phyloP scores from a whole-genome alignment of 2,113 vertebrate species.

The Blennius ocellaris region DNA sequence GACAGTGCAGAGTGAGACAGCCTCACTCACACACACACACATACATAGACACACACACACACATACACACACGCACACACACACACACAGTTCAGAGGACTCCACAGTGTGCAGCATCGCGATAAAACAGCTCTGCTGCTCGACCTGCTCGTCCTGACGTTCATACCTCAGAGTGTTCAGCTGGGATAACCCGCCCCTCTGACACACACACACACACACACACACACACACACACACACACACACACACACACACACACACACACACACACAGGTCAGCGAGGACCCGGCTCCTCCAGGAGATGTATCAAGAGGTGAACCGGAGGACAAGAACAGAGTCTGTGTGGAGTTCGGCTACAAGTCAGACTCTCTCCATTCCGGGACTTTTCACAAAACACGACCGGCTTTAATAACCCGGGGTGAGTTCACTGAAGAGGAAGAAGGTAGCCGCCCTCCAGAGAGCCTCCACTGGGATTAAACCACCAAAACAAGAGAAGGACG shows the following conservation, averaged over 20 bases:
- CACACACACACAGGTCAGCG: too few species aligned
- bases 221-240: too few species aligned
- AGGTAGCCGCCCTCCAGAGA: background rate
- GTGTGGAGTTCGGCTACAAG: slow-evolving; percentile 37
- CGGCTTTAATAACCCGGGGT: too few species aligned
- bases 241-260: too few species aligned
- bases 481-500: slow-evolving; percentile 24
- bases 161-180: slow-evolving; percentile 81
- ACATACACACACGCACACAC: slow-evolving; percentile 61
- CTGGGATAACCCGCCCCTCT: slow-evolving; percentile 78
- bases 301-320: slow-evolving; percentile 38
- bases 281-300: slow-evolving; percentile 29
- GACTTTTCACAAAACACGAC: too few species aligned
- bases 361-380: slow-evolving; percentile 13
- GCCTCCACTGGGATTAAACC: slow-evolving; percentile 23
- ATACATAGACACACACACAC: slow-evolving; percentile 40
- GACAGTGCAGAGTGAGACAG: slow-evolving; percentile 72
- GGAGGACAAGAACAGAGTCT: slow-evolving; percentile 19
- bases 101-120: slow-evolving; percentile 82
- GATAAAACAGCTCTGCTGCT: slow-evolving; percentile 57
- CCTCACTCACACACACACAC: slow-evolving; percentile 49
- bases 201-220: background rate
- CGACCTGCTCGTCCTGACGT: slow-evolving; percentile 78
- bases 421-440: slow-evolving; percentile 7
- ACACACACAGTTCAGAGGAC: slow-evolving; percentile 51